Evolutionary conservation across 2,888 invertebrate genomes (phyloP), one percentile per base, ranked within the genome.

Genomic region (Drosophila prostipennis): DNA sequence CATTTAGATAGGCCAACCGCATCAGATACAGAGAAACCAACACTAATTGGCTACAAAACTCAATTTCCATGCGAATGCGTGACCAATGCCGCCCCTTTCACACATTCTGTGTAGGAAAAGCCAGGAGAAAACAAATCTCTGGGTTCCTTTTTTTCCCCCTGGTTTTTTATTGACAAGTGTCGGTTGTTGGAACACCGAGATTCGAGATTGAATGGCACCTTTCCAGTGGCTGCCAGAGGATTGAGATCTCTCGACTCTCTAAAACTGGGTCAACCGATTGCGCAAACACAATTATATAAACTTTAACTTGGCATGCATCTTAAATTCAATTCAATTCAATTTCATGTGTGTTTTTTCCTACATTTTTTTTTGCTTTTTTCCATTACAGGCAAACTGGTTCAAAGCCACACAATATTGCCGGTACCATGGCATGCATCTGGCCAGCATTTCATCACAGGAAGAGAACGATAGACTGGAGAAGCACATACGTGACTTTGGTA

Each of bases 391-490:
- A 6, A 98, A 98, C 93, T 98, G 97, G 96, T 98, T 96, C 93
- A 95, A 96, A 91, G 96, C 97, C 26, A 95, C 96, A 56, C 97
- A 97, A 92, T 98, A 97, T 92, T 98, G 98, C 91, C 94, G 97
- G 72, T 97, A 97, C 93, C 97, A 98, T 91, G 97, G 97, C 56
- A 97, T 98, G 97, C 97, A 97, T 87, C 93, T 98, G 86, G 97
- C 97, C 14, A 97, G 97, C 89, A 96, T 98, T 89, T 95, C 96
- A 61, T 96, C 96, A 63, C 97, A 97, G 92, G 96, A 97, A 90
- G 97, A 98, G 92, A 97, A 98, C 90, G 96, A 97, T 91, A 95
- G 96, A 91, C 93, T 98, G 79, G 97, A 97, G 91, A 97, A 97
- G 91, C 96, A 97, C 91, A 96, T 97, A 78, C 95, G 96, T 91